Conservation (phyloP, 1,140 invertebrate genomes). For the Trichoplusia ni region DNA sequence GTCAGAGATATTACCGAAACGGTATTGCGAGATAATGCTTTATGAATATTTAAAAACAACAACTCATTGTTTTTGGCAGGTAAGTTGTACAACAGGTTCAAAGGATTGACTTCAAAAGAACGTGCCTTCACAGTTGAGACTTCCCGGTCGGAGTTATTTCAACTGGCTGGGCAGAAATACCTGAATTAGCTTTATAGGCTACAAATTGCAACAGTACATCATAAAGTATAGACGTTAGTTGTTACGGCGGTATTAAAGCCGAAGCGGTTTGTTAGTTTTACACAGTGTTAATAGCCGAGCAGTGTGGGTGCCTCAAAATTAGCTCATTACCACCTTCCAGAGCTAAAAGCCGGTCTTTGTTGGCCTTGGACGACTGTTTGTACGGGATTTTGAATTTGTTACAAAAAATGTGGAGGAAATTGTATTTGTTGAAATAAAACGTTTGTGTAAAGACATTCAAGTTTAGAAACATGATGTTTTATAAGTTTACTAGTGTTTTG, state of each 20-base stretch:
- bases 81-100: not conserved
- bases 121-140: too few species aligned
- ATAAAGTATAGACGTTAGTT: conserved; percentile 22
- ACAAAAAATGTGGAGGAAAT: conserved; percentile 31
- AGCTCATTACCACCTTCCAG: conserved; percentile 44
- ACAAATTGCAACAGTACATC: conserved; percentile 21
- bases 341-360: conserved; percentile 47
- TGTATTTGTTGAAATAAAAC: conserved; percentile 18
- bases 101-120: too few species aligned
- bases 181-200: not conserved
- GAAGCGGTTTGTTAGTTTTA: conserved; percentile 27
- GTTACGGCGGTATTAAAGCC: conserved; percentile 11
- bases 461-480: too few species aligned
- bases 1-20: not conserved
- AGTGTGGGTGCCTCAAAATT: conserved; percentile 35
- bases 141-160: too few species aligned
- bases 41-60: conserved; percentile 22
- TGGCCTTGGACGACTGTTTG: conserved; percentile 35
- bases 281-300: conserved; percentile 33
- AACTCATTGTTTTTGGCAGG: not conserved
- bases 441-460: too few species aligned
- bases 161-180: too few species aligned
- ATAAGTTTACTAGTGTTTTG: too few species aligned
- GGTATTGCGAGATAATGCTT: not conserved
- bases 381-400: conserved; percentile 30